These are phyloP conservation scores for Heliconius charithonia DNA, from an alignment of 2,888 invertebrate genomes.

Conservation along the genomic window DNA sequence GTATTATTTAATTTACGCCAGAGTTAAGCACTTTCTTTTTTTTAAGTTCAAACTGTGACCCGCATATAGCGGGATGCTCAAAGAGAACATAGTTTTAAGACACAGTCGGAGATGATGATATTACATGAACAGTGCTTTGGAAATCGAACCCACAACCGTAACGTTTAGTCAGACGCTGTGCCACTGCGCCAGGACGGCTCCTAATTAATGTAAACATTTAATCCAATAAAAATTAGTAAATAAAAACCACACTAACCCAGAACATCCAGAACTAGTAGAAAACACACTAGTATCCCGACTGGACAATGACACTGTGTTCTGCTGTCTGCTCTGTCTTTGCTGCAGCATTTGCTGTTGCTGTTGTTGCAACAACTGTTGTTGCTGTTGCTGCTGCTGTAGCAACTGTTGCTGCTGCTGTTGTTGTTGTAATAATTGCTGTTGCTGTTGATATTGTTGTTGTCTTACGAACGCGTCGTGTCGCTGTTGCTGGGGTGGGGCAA, in stretches of 20 bases:
- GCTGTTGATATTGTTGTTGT: slow-evolving; percentile 60
- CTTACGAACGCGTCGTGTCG: slow-evolving; percentile 51
- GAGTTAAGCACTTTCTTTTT: too few relatives aligned
- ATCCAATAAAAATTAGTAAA: too few relatives aligned
- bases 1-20: too few relatives aligned
- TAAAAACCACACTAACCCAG: slow-evolving; percentile 61
- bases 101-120: too few relatives aligned
- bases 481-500: slow-evolving; percentile 47
- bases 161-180: too few relatives aligned
- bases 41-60: too few relatives aligned
- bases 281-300: slow-evolving; percentile 78
- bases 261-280: slow-evolving; percentile 76
- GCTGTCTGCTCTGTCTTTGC: slow-evolving; percentile 45
- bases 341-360: slow-evolving; percentile 50
- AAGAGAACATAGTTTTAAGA: too few relatives aligned
- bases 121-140: too few relatives aligned
- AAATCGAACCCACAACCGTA: too few relatives aligned
- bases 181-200: too few relatives aligned
- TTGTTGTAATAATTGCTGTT: slow-evolving; percentile 49
- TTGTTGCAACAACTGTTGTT: slow-evolving; percentile 49
- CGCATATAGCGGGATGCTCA: too few relatives aligned
- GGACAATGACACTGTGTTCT: slow-evolving; percentile 62
- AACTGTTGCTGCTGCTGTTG: slow-evolving; percentile 28
- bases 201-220: too few relatives aligned
- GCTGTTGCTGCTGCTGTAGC: slow-evolving; percentile 53